These are phyloP conservation scores for Holcopasites calliopsidis DNA, from an alignment of 1,140 invertebrate genomes.

Conservation along the genomic window DNA sequence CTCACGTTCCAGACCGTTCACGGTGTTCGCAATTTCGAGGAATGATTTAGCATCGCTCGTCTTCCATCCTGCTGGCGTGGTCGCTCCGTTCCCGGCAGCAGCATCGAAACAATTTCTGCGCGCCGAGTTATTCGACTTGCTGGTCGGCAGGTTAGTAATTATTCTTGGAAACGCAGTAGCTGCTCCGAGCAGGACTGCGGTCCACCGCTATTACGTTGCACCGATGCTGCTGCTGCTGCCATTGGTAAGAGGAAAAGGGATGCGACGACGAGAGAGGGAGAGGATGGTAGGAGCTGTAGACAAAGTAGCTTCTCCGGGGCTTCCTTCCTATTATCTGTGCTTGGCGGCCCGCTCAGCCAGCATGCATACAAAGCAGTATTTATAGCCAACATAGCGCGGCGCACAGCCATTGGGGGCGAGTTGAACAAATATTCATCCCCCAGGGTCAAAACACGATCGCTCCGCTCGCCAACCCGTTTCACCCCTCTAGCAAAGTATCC, in stretches of 20 bases:
- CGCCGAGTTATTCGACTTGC: conserved; percentile 14
- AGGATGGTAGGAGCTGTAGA: conserved; percentile 35
- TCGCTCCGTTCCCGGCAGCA: no score
- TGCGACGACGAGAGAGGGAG: not conserved
- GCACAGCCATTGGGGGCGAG: conserved; percentile 35
- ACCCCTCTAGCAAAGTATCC: not conserved
- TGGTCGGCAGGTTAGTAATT: conserved; percentile 21
- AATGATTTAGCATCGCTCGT: not conserved
- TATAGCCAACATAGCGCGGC: conserved; percentile 61
- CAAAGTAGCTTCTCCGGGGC: conserved; percentile 69
- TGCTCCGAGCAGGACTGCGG: not conserved
- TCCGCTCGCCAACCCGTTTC: not conserved
- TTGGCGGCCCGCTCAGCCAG: conserved; percentile 68
- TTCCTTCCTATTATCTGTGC: conserved; percentile 72
- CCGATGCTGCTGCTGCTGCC: not conserved
- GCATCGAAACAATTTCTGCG: conserved; percentile 9
- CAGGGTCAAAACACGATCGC: conserved; percentile 52
- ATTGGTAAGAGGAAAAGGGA: not conserved
- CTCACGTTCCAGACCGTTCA: no score
- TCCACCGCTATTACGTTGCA: conserved; percentile 31
- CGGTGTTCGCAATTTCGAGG: no score
- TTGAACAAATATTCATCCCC: conserved; percentile 62
- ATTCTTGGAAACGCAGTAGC: conserved; percentile 23
- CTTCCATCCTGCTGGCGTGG: no score
- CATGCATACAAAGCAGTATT: conserved; percentile 74